Conservation (phyloP, 2,797 vertebrate species). For the Sphenopsis melanotis region DNA sequence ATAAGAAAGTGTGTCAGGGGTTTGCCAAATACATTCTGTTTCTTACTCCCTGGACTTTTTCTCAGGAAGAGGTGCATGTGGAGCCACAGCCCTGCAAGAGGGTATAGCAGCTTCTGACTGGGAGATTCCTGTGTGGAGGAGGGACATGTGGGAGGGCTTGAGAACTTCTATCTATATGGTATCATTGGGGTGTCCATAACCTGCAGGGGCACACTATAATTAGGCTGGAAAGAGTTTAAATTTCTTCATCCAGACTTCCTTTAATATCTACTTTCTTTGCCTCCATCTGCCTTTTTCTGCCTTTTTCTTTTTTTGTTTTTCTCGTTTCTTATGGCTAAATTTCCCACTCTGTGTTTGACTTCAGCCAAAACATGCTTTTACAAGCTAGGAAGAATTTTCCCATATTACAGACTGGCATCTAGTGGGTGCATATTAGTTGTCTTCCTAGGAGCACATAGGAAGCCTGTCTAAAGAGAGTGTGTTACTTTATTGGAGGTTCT, state of each 20-base stretch:
- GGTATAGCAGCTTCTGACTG: not conserved
- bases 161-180: not conserved
- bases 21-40: not conserved
- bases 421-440: not conserved
- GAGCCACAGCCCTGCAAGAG: not conserved
- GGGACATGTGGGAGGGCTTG: not conserved
- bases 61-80: not conserved
- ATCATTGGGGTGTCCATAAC: not conserved
- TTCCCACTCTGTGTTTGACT: conserved; percentile 23
- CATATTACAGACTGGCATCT: conserved; percentile 26
- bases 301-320: not conserved
- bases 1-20: not conserved
- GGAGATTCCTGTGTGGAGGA: not conserved
- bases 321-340: conserved; percentile 11
- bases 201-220: not conserved
- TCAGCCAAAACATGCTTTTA: not conserved
- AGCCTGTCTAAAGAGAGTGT: not conserved
- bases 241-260: not conserved
- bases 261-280: conserved; percentile 43
- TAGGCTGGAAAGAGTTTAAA: not conserved
- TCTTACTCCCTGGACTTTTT: not conserved
- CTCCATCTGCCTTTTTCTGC: not conserved
- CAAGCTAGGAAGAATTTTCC: not conserved
- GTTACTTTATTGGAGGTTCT: not conserved
- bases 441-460: not conserved